Evolutionary conservation across 2,888 invertebrate genomes (phyloP), one percentile per base, ranked within the genome.

Genomic region (Leptopterna dolabrata): DNA sequence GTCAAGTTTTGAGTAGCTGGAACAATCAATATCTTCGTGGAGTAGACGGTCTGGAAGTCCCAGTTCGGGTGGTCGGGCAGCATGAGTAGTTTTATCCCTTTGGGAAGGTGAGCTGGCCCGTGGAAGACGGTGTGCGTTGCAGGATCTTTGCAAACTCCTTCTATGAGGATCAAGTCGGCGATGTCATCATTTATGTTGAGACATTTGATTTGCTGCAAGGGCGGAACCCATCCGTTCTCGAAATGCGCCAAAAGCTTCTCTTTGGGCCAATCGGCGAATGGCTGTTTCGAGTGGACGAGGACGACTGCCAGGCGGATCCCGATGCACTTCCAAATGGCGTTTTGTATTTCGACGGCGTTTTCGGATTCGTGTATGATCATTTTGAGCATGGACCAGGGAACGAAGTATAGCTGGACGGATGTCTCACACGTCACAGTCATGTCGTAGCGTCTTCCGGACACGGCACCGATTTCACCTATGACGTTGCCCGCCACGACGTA

Each of bases 401-500:
- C 51, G 76, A 47, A 85, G 85, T 85, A 85, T 27, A 85, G 14
- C 30, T 85, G 85, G n/a, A 85, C 85, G 13, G 85, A 73, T 3
- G 85, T 85, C 16, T 85, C 85, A 24, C 85, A 85, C 27, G 30
- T 47, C 14, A 85, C 76, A 7, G 55, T 76, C 85, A 85, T 85
- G 45, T 85, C 85, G 76, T 85, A 85, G 47, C 85, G 85, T 30
- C 85, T 6, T 7, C 85, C 85, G 3, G 85, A 30, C 45, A 85
- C 85, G 9, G 51, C 73, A 19, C 85, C 85, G 11, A 85, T 41
- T 85, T 85, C 85, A 11, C 85, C 85, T 9, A 85, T 85, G 13
- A 73, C 85, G 19, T 73, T 85, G n/a, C 85, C 85, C 16, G 85
- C 41, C 24, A 85, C 85, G 36, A 85, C 85, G 85, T 76, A 85